Percentiles rank a stretch among this genome's conserved stretches.
These are phyloP conservation scores for Python bivittatus DNA, from an alignment of 2,113 vertebrate species.

Conservation along the genomic window DNA sequence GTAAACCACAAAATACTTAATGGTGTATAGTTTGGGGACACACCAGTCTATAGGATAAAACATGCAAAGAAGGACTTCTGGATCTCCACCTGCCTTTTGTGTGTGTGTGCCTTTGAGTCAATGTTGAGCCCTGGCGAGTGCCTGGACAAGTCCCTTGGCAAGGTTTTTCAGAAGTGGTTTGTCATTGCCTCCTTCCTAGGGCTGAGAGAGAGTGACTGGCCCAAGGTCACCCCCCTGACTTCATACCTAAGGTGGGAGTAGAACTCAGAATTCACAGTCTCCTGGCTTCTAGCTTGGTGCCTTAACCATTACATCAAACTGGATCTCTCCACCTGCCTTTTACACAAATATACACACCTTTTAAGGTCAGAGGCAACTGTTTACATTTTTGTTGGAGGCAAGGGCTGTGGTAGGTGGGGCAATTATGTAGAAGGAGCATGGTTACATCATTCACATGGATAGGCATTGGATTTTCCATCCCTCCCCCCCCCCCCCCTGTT, in stretches of 20 bases:
- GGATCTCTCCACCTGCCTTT: background rate
- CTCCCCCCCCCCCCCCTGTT: accelerated
- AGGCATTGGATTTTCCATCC: background rate
- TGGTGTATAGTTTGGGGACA: too few relatives aligned
- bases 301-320: background rate
- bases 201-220: background rate
- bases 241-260: background rate
- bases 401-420: background rate
- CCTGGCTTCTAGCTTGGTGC: background rate
- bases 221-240: background rate
- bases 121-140: background rate
- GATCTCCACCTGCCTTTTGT: background rate
- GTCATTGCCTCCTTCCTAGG: background rate
- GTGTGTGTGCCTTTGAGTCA: background rate
- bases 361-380: background rate
- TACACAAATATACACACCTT: background rate
- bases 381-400: background rate
- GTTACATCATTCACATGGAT: background rate
- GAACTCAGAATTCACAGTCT: background rate
- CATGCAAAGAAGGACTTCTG: background rate
- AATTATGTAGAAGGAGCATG: background rate
- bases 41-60: background rate
- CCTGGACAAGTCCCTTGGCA: background rate
- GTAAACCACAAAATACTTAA: too few relatives aligned
- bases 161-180: background rate